Base-by-base conservation (phyloP, 2,113 vertebrate species). In the Actenoides lindsayi region DNA sequence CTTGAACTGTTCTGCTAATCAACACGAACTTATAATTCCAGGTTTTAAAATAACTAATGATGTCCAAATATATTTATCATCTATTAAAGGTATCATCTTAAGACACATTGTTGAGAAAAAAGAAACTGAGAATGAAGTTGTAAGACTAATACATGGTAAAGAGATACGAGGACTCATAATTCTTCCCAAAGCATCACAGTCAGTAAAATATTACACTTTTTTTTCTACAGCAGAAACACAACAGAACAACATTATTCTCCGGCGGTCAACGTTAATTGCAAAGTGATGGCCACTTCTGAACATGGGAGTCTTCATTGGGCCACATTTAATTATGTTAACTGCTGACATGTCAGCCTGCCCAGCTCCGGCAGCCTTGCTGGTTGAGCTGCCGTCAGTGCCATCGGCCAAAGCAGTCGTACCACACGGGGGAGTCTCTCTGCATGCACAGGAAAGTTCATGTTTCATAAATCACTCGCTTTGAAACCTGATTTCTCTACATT, bases 401-500 rank as follows among this genome's bases (percentile, higher is more conserved):
- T 13, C 60, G 56, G 94, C 96, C 85, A 21, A 10, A 56, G 96
- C 87, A 37, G 24, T 76, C 21, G 27, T 41, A 83, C 98, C 98
- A 98, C 98, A 96, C 97, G 98, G 97, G 97, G 98, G 98, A 98
- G 98, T 97, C 56, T 76, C 97, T 96, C 93, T 60, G 97, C 97
- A 87, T 46, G 83, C 92, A 63, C 65, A 8, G 96, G 42, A 70
- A 21, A 76, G 56, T 41, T 83, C 63, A 15, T 35, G 14, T 63
- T 94, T 85, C 90, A 54, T 94, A 88, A 96, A 97, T 96, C 94
- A 84, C 84, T 92, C 28, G 46, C 78, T 91, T 33, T 80, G 74
- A 59, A 96, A 95, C 87, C 87, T 18, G 84, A 41, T 96, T 96
- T 92, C 91, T 92, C 75, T 54, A 62, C 68, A 64, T 53, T 41